Conservation (phyloP, 2,888 invertebrate genomes). For the Temnothorax ravouxi region DNA sequence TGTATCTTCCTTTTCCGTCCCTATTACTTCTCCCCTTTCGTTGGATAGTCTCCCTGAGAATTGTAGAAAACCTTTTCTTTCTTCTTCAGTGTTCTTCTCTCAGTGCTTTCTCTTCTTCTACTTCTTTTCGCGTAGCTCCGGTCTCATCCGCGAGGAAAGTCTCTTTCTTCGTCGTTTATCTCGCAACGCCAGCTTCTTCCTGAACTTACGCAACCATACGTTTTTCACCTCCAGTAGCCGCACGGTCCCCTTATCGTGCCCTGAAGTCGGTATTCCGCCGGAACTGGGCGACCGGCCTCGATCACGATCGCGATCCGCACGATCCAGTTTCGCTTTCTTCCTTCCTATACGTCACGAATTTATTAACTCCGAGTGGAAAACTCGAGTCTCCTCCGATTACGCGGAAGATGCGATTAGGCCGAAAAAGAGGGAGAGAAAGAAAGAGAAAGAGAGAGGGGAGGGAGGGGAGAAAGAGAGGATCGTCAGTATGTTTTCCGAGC, state of each 20-base stretch:
- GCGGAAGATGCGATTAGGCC: constrained; percentile 15
- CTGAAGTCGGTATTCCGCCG: constrained; percentile 55
- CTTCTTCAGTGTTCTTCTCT: background rate
- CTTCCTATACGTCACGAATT: background rate
- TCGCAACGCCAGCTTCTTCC: constrained; percentile 45
- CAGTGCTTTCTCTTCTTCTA: background rate
- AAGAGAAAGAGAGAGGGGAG: background rate
- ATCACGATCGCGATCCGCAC: constrained; percentile 63
- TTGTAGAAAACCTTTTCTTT: background rate
- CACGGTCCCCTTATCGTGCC: constrained; percentile 12
- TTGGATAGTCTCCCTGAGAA: constrained; percentile 36
- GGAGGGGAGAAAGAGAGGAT: constrained; percentile 16
- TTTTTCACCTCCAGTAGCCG: constrained; percentile 35
- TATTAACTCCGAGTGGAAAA: background rate
- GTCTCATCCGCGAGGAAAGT: constrained; percentile 27
- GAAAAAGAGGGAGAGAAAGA: background rate
- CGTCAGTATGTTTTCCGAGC: constrained; percentile 30
- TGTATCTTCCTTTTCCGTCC: background rate
- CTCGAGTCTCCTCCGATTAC: background rate
- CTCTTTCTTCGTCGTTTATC: constrained; percentile 59
- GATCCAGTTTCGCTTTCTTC: constrained; percentile 63
- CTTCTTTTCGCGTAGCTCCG: constrained; percentile 41
- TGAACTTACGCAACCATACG: constrained; percentile 32
- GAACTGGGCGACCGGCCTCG: constrained; percentile 52
- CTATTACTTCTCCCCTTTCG: constrained; percentile 25